phyloP scores from a whole-genome alignment of 2,113 vertebrate species.

The Passer montanus region DNA sequence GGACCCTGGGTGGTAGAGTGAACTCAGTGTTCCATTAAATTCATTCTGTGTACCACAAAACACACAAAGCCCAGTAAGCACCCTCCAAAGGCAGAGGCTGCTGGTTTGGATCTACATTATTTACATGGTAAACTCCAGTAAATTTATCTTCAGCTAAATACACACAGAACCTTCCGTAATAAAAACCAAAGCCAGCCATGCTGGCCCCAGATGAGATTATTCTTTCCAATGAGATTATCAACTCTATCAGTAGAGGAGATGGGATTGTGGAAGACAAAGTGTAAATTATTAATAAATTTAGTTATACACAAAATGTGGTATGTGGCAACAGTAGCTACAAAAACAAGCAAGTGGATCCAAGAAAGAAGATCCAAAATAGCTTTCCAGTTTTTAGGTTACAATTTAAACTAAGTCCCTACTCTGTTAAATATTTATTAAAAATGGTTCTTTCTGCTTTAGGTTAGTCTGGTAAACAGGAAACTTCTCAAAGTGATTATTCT shows the following conservation, averaged over 20 bases:
- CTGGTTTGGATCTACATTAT: neutral
- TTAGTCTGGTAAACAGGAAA: neutral
- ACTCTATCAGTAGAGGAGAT: neutral
- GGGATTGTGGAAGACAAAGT: neutral
- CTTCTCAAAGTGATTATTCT: neutral
- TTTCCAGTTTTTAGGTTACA: neutral
- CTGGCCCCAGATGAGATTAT: neutral
- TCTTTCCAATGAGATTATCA: neutral
- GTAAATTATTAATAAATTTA: neutral
- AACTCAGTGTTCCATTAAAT: neutral
- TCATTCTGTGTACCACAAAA: neutral
- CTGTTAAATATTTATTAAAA: neutral
- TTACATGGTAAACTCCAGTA: neutral
- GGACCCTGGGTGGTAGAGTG: neutral
- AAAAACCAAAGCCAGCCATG: neutral
- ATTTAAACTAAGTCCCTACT: neutral
- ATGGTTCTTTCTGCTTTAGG: neutral
- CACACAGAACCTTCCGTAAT: neutral
- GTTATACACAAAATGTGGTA: neutral
- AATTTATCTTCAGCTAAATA: neutral
- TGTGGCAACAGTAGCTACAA: neutral
- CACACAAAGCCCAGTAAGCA: neutral
- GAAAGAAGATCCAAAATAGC: neutral
- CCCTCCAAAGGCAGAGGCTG: neutral
- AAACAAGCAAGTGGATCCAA: neutral